These are phyloP conservation scores for Linnaemya vulpina DNA, from an alignment of 2,888 invertebrate species.

Conservation along the genomic window DNA sequence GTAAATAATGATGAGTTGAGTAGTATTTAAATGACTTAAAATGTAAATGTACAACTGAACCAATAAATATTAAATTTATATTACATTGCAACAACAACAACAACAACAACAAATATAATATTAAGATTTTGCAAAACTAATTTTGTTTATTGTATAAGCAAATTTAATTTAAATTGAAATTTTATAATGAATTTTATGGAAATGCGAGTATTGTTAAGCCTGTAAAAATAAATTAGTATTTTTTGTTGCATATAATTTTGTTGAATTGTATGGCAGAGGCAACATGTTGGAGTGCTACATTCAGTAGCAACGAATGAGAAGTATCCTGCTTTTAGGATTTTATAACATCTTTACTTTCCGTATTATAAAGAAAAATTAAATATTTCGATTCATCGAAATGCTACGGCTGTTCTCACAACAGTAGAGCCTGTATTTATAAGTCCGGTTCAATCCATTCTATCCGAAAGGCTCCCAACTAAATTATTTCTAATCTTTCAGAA, in stretches of 20 bases:
- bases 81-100: background rate
- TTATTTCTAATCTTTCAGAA: too few relatives aligned
- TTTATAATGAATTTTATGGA: background rate
- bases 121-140: constrained; percentile 11
- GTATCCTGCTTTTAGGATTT: too few relatives aligned
- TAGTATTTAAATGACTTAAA: constrained; percentile 29
- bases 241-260: background rate
- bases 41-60: constrained; percentile 14
- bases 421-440: too few relatives aligned
- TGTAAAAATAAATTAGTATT: background rate
- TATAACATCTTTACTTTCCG: too few relatives aligned
- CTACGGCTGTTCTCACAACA: too few relatives aligned
- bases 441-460: too few relatives aligned
- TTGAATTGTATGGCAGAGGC: background rate
- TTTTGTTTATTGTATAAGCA: constrained; percentile 5
- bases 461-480: too few relatives aligned
- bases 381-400: too few relatives aligned
- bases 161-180: constrained; percentile 17
- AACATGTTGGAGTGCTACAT: background rate
- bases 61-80: constrained; percentile 38
- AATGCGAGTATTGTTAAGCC: constrained; percentile 6
- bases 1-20: constrained; percentile 47
- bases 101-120: background rate
- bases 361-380: too few relatives aligned
- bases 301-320: background rate